Percentiles rank a stretch among this genome's conserved stretches.
Conservation (phyloP, 2,888 invertebrate genomes). For the Idaea biselata region DNA sequence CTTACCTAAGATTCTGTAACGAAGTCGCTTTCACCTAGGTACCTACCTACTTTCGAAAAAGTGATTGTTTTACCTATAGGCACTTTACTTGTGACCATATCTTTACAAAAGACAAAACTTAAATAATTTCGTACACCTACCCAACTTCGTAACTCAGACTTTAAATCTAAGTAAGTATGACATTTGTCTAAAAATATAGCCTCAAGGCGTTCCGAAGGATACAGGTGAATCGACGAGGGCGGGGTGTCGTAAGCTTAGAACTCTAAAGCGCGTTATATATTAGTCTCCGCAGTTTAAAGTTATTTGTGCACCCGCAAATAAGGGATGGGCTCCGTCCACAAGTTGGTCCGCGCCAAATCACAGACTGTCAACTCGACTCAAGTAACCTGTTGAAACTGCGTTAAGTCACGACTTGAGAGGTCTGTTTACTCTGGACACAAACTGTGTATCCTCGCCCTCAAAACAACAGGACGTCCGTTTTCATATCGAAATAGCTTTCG, state of each 20-base stretch:
- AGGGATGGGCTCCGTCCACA: conserved; percentile 59
- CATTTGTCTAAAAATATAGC: conserved; percentile 42
- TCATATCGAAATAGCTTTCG: conserved; percentile 39
- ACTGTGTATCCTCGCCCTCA: conserved; percentile 39
- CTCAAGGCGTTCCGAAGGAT: conserved; percentile 39
- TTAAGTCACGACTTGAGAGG: conserved; percentile 60
- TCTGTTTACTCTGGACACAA: conserved; percentile 56
- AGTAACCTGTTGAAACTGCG: conserved; percentile 75
- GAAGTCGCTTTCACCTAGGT: background rate
- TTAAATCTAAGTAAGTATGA: conserved; percentile 32
- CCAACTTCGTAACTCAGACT: conserved; percentile 30
- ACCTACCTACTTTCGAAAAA: background rate
- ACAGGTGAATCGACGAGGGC: conserved; percentile 50
- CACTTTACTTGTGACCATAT: background rate
- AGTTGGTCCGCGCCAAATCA: conserved; percentile 71
- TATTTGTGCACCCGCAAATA: conserved; percentile 67
- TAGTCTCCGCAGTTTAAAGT: conserved; percentile 68
- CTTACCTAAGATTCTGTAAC: background rate
- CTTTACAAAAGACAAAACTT: conserved; percentile 11
- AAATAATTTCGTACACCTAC: conserved; percentile 20
- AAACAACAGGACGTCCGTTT: conserved; percentile 38
- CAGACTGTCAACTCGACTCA: conserved; percentile 71
- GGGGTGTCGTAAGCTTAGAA: conserved; percentile 50
- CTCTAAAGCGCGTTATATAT: conserved; percentile 63
- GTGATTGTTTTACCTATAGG: background rate